Evolutionary conservation across 2,113 vertebrate species (phyloP), one percentile per base, ranked within the genome.

Genomic region (Clarias batrachus): DNA sequence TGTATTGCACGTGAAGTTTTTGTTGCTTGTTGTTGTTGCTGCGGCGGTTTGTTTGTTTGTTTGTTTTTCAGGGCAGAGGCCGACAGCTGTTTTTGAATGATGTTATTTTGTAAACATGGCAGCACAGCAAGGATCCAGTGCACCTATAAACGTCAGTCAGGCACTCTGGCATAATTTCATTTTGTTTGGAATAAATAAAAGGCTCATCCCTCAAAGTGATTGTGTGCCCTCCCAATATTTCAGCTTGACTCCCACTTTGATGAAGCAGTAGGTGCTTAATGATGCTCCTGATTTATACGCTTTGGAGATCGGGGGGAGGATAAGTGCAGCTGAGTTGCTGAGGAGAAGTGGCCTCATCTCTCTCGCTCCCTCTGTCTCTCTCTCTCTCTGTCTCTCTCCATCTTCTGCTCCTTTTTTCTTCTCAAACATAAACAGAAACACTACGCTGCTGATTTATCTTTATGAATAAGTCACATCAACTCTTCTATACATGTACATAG

Each of bases 111-210:
- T 93, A 94, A 94, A 94, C 93, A 93, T 89, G 90, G 90, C 90
- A 87, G 85, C 91, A 81, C 89, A 79, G 91, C 91, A 89, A 92
- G 91, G 92, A 92, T 90, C 62, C 65, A 77, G 65, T 68, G 56
- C 85, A 74, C 83, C 89, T 83, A 90, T 92, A 93, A 93, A 93
- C 89, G 89, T 92, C 91, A 91, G 89, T 94, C 91, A 89, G 89
- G 90, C 89, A 88, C 86, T 80, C 79, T 82, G 85, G 88, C 90
- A 89, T 93, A 92, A 94, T 92, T 93, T 93, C 88, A 93, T 94
- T 93, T 93, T 91, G 92, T 91, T 92, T 91, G 91, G 92, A 93
- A 94, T 93, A 93, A 93, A 94, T 92, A 93, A 92, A 84, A 88
- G 92, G 91, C 88, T 90, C 78, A 88, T 92, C 91, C 90, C 91